Evolutionary conservation across 2,797 vertebrate species (phyloP), one percentile per base, ranked within the genome.

Genomic region (Eremophila alpestris): DNA sequence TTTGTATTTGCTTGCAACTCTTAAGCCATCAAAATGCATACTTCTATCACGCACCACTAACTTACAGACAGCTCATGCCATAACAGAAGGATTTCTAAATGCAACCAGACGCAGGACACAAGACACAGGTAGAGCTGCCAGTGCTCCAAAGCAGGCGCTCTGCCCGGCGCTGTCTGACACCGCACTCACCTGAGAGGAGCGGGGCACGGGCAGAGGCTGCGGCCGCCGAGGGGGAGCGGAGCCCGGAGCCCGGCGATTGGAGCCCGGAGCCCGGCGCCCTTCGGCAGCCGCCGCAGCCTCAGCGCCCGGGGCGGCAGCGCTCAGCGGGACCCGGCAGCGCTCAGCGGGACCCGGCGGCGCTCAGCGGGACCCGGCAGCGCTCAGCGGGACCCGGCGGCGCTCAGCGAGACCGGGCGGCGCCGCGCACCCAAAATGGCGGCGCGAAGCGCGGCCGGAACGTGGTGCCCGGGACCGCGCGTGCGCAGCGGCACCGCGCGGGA

Each of bases 381-480:
- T 15, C 0, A 24, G 4, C 20, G 3, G 0, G 8, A 2, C 3
- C 4, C 41, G 40, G 40, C 40, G 40, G 40, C 40, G 40, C 0
- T n/a, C n/a, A n/a, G n/a, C n/a, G n/a, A n/a, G n/a, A n/a, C n/a
- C n/a, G n/a, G 3, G 0, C 1, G 10, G 2, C 40, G 1, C 84
- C 56, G 2, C 1, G 4, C n/a, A 1, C 3, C 27, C 30, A 88
- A 94, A 43, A 96, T 96, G 95, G 95, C 83, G 41, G 23, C 65
- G 4, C 17, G 1, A 2, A 0, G 2, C 1, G 0, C 3, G 0
- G 2, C 18, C 0, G 11, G 1, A 55, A 10, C 63, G 9, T 32
- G 73, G 26, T 1, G 7, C 2, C 2, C 9, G 0, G 2, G 5
- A 2, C 0, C 0, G 22, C 83, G 26, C 94, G 7, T 16, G 69